Base-by-base conservation (phyloP, 23 tunicate species). In the Diplosoma virens region DNA sequence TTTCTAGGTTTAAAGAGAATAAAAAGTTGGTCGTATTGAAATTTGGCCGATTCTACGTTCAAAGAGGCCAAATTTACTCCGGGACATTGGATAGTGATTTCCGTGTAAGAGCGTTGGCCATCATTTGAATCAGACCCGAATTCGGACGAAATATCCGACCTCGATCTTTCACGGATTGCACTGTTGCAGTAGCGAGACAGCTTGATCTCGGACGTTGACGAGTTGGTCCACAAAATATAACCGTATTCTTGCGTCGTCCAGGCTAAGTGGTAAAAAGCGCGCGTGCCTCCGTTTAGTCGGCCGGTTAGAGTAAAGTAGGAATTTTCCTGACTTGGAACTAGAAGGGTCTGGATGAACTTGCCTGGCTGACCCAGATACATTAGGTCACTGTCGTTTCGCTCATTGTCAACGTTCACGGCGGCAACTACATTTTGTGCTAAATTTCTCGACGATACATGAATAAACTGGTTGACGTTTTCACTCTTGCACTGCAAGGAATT, bases 321-420 rank as follows among this genome's bases (percentile, higher is more conserved):
- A 29, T 61, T 26, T 3, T 34, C 9, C 2, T 4, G 7, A 36
- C 27, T 67, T 34, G 74, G 74, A 21, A 52, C 74, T 6, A 7
- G 36, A 2, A 67, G 21, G 7, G 36, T 29, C 21, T 35, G 50
- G 36, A 67, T 67, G 25, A 37, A 35, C 2, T 67, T 9, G 14
- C 25, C 70, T 5, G 83, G 47, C 28, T 29, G 25, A 2, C 83
- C 83, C 32, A 78, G 21, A 63, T 78, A 78, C 73, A 78, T 18
- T 7, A 65, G 29, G 30, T 78, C 63, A 0, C 33, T 9, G 21
- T 63, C 32, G 1, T 26, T 24, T 24, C 18, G 2, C 4, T 34
- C 46, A 21, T 18, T 18, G 25, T 72, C 48, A 23, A 26, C 18
- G 18, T 48, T 36, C 3, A 72, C 48, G 7, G 78, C 60, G 7